These are phyloP conservation scores for Pangasius larnaudii DNA, from an alignment of 2,797 vertebrate genomes.

Conservation along the genomic window DNA sequence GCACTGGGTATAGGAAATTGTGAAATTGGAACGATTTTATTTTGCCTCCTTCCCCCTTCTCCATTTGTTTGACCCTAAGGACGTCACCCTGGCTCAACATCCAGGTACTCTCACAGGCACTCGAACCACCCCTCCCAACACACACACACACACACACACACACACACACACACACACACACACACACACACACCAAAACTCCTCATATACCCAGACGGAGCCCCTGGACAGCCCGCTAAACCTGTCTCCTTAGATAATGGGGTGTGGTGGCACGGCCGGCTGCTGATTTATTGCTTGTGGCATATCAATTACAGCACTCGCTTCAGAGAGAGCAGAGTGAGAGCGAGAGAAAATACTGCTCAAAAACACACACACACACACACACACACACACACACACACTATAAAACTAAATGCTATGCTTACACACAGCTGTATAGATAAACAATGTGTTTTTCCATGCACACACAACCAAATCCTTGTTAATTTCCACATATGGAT, in stretches of 20 bases:
- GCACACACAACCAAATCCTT: background rate
- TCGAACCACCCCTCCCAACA: slow-evolving; percentile 17
- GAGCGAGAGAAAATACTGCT: background rate
- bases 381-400: slow-evolving; percentile 23
- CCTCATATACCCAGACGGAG: slow-evolving; percentile 36
- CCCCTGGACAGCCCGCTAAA: slow-evolving; percentile 72
- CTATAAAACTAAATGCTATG: background rate
- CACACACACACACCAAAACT: slow-evolving; percentile 34
- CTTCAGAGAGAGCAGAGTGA: slow-evolving; percentile 53
- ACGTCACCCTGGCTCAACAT: slow-evolving; percentile 21
- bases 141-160: slow-evolving; percentile 36
- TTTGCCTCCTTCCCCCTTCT: slow-evolving; percentile 32
- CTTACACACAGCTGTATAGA: slow-evolving; percentile 26
- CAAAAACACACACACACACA: slow-evolving; percentile 13
- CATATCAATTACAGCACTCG: slow-evolving; percentile 81
- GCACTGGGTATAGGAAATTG: slow-evolving; percentile 7
- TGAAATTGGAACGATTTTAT: slow-evolving; percentile 24
- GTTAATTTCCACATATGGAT: background rate
- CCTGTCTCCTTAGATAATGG: slow-evolving; percentile 77
- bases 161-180: slow-evolving; percentile 28
- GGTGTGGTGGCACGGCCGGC: slow-evolving; percentile 63
- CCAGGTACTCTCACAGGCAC: slow-evolving; percentile 35
- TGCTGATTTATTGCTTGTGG: slow-evolving; percentile 82
- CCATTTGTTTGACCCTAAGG: slow-evolving; percentile 34
- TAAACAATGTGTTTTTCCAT: background rate